Conservation (phyloP, 2,113 vertebrate species). For the Chauna torquata region DNA sequence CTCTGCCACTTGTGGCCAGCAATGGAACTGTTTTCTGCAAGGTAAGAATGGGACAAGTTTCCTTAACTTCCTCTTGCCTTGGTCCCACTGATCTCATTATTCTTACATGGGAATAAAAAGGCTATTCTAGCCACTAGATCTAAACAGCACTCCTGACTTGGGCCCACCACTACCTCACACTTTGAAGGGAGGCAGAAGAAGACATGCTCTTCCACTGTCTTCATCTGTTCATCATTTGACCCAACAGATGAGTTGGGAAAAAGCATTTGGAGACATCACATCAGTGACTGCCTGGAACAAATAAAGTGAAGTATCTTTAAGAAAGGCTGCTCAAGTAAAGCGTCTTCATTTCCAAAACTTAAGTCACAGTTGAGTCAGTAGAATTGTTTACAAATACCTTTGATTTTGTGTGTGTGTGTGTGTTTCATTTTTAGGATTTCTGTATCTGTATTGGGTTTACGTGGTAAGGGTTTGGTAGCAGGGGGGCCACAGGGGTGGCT, state of each 20-base stretch:
- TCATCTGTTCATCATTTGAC: background rate
- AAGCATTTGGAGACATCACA: background rate
- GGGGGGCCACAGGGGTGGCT: background rate
- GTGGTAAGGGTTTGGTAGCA: background rate
- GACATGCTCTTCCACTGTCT: background rate
- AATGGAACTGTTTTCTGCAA: background rate
- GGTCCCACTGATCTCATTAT: background rate
- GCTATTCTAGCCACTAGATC: background rate
- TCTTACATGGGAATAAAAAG: background rate
- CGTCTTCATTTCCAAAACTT: background rate
- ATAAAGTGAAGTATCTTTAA: background rate
- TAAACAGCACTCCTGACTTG: background rate
- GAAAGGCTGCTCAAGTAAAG: background rate
- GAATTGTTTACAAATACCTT: background rate
- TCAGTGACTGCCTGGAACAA: background rate
- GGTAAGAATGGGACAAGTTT: background rate
- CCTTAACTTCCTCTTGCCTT: background rate
- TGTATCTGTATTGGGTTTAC: background rate
- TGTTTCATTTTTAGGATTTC: background rate
- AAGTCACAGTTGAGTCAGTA: background rate
- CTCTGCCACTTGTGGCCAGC: background rate
- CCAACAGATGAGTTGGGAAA: background rate
- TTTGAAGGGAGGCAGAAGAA: background rate
- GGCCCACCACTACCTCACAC: background rate
- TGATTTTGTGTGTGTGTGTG: background rate